Evolutionary conservation across 1,140 invertebrate species (phyloP), one percentile per base, ranked within the genome.

Genomic region (Liolophura sinensis): DNA sequence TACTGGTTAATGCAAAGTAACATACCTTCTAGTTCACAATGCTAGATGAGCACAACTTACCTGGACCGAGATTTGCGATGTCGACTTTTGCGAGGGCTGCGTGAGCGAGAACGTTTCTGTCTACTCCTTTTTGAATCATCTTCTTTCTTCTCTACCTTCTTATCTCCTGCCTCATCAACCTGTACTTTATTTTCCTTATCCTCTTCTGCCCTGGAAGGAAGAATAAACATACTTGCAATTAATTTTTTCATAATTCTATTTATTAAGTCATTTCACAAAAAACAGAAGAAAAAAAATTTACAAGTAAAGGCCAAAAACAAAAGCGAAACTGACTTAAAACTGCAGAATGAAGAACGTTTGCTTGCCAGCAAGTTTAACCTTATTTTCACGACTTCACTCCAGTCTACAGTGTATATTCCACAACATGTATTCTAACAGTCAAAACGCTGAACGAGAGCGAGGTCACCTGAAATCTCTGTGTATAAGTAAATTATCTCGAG

Each of bases 41-140:
- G 60, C 62, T 16, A 65, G 67, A 20, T 67, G 54, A 64, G 63
- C 62, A 64, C 75, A 58, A 52, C 72, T 14, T 87, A 84, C 65
- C 86, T 76, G 16, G 86, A 87, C 68, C 85, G 82, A 59, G 87
- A 88, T 70, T 87, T 82, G 60, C 65, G 69, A 54, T 74, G 65
- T 40, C 69, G 62, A 24, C 64, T 69, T 65, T 63, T 66, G 60
- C 60, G 61, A 50, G 47, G 71, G 56, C 68, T 40, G 9, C 31
- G 31, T 40, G 31, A 40, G 47, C 22, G 68, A 67, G 60, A 54
- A 59, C 64, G 64, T 52, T 65, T 62, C 70, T 67, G 63, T 75
- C 56, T 65, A 66, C 85, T 81, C 61, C 87, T 87, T 75, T 87
- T 82, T 77, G 86, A 86, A 62, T 77, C 85, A 68, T 78, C 60